Conservation (phyloP, 23 tunicate species). For the Corella eumyota region DNA sequence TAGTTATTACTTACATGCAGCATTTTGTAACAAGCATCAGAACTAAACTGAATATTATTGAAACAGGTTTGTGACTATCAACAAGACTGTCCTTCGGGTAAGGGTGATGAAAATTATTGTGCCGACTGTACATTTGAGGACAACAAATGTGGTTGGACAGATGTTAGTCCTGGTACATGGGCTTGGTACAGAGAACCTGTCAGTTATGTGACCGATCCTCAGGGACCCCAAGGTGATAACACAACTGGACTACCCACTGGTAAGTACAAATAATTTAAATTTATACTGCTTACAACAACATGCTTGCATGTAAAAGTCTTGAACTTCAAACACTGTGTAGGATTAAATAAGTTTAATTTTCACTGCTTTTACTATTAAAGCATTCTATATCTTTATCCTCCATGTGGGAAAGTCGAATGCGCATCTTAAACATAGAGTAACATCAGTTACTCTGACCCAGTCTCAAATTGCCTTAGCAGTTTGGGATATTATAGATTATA, state of each 20-base stretch:
- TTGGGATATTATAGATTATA: no score
- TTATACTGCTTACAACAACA: neutral
- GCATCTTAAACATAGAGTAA: no score
- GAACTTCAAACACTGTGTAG: no score
- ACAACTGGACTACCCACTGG: slow-evolving; percentile 48
- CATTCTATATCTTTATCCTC: no score
- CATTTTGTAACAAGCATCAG: neutral
- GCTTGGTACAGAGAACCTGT: slow-evolving; percentile 78
- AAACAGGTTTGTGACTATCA: slow-evolving; percentile 61
- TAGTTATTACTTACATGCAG: no score
- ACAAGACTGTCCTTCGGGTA: slow-evolving; percentile 54
- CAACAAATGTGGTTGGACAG: slow-evolving; percentile 82
- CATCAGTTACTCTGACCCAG: no score
- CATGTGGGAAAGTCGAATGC: no score
- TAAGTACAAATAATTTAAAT: slow-evolving; percentile 1
- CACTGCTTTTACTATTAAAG: no score
- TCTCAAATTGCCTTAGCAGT: no score
- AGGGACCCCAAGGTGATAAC: slow-evolving; percentile 59
- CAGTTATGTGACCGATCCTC: slow-evolving; percentile 24
- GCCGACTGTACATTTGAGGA: slow-evolving; percentile 73
- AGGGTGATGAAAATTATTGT: slow-evolving; percentile 63
- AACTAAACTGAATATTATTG: neutral
- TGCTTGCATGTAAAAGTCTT: no score
- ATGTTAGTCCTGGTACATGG: slow-evolving; percentile 68
- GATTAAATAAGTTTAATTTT: no score